Evolutionary conservation across 2,888 invertebrate genomes (phyloP).

Genomic region (Mylabris sibirica): DNA sequence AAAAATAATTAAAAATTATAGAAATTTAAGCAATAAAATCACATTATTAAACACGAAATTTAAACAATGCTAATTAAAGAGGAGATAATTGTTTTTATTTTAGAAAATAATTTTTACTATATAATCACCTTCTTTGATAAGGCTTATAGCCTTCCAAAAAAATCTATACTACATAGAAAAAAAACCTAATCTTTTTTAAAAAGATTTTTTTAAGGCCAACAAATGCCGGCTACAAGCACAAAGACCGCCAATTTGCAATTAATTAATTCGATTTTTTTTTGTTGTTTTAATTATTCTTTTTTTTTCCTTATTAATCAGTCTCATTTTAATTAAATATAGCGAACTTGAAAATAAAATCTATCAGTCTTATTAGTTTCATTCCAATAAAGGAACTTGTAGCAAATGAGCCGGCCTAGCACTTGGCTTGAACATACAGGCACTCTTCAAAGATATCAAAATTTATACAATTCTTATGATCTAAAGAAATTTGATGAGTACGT

Average conservation of each 20-base stretch:
- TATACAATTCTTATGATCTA: slow-evolving; percentile 36
- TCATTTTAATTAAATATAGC: slow-evolving; percentile 34
- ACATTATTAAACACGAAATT: slow-evolving; percentile 45
- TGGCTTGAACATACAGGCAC: slow-evolving; percentile 55
- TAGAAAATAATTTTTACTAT: slow-evolving; percentile 16
- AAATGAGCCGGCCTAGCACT: slow-evolving; percentile 52
- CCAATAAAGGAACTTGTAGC: slow-evolving; percentile 57
- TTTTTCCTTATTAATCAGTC: slow-evolving; percentile 28
- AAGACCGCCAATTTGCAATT: slow-evolving; percentile 42
- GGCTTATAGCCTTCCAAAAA: slow-evolving; percentile 57
- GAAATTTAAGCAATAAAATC: slow-evolving; percentile 48
- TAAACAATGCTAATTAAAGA: slow-evolving; percentile 46
- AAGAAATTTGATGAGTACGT: slow-evolving; percentile 32
- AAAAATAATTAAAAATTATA: slow-evolving; percentile 35
- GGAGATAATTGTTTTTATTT: slow-evolving; percentile 35
- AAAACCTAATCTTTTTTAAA: slow-evolving; percentile 58
- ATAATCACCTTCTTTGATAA: slow-evolving; percentile 46
- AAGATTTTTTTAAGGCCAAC: slow-evolving; percentile 50
- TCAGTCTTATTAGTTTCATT: slow-evolving; percentile 61
- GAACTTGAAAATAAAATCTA: slow-evolving; percentile 51
- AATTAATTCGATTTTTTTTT: not conserved
- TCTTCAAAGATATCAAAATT: slow-evolving; percentile 45
- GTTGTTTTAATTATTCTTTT: not conserved
- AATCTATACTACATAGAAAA: slow-evolving; percentile 40
- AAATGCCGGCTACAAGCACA: slow-evolving; percentile 50